Conservation (phyloP, 2,888 invertebrate genomes). For the Lottia gigantea region DNA sequence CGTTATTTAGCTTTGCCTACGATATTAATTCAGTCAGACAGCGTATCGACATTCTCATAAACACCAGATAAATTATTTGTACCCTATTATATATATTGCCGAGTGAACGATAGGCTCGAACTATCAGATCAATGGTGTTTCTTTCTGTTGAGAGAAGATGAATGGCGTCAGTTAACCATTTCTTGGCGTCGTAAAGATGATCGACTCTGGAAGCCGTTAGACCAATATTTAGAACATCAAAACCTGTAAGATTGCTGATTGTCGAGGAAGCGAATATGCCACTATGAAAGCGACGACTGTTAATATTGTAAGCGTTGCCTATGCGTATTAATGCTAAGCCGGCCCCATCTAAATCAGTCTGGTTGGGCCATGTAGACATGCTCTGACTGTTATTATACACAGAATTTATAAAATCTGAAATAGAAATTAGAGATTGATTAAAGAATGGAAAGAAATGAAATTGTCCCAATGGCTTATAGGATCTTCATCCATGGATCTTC, state of each 20-base stretch:
- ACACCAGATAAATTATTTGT: too few species aligned
- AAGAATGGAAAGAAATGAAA: too few species aligned
- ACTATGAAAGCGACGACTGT: background rate
- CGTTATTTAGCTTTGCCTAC: too few species aligned
- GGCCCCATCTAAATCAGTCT: constrained; percentile 14
- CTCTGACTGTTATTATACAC: constrained; percentile 11
- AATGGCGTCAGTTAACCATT: background rate
- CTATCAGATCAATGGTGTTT: background rate
- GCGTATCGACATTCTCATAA: too few species aligned
- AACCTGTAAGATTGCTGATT: background rate
- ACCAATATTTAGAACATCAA: background rate
- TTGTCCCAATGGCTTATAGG: too few species aligned
- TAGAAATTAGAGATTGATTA: background rate
- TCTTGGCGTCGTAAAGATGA: background rate
- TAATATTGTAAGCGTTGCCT: constrained; percentile 11
- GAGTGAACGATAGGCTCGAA: background rate
- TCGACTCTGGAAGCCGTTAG: background rate
- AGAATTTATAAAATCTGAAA: constrained; percentile 18
- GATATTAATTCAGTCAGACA: too few species aligned
- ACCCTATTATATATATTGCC: background rate
- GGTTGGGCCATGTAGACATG: constrained; percentile 18
- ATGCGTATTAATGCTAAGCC: constrained; percentile 13
- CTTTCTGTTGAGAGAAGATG: background rate
- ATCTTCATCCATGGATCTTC: too few species aligned
- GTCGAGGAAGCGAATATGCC: background rate